Evolutionary conservation across 2,888 invertebrate genomes (phyloP).

Genomic region (Patella ulyssiponensis): DNA sequence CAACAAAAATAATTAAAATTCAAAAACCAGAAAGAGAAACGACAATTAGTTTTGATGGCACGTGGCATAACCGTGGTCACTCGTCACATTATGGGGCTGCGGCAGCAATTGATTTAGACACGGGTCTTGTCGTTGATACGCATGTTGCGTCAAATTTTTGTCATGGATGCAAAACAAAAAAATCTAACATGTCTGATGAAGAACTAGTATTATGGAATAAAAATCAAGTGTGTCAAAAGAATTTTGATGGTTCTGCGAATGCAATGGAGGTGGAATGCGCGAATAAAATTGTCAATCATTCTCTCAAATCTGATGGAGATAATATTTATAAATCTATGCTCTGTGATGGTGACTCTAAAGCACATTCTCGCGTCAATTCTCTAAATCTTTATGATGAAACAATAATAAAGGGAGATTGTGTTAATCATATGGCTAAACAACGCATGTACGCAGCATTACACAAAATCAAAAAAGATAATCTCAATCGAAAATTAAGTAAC

Average conservation of each 20-base stretch:
- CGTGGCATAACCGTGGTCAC: conserved; percentile 8
- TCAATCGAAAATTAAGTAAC: background rate
- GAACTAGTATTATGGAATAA: background rate
- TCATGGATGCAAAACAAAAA: background rate
- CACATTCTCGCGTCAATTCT: background rate
- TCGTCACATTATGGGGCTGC: conserved; percentile 21
- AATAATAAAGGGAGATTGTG: conserved; percentile 13
- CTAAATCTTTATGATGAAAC: background rate
- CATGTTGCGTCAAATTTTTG: conserved; percentile 16
- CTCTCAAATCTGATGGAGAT: background rate
- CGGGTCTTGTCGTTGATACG: conserved; percentile 16
- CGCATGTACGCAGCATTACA: conserved; percentile 11
- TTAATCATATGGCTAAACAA: conserved; percentile 18
- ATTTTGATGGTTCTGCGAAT: conserved; percentile 15
- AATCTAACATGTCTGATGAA: no score
- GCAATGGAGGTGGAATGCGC: conserved; percentile 17
- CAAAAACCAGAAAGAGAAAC: no score
- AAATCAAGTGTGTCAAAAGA: conserved; percentile 12
- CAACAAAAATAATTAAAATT: no score
- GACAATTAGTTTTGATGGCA: no score
- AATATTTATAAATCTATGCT: conserved; percentile 15
- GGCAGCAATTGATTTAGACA: conserved; percentile 17
- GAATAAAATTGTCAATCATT: background rate
- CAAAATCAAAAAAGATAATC: background rate
- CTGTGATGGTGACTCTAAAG: conserved; percentile 19